phyloP scores from a whole-genome alignment of 1,140 invertebrate species.

The Centruroides sculpturatus region DNA sequence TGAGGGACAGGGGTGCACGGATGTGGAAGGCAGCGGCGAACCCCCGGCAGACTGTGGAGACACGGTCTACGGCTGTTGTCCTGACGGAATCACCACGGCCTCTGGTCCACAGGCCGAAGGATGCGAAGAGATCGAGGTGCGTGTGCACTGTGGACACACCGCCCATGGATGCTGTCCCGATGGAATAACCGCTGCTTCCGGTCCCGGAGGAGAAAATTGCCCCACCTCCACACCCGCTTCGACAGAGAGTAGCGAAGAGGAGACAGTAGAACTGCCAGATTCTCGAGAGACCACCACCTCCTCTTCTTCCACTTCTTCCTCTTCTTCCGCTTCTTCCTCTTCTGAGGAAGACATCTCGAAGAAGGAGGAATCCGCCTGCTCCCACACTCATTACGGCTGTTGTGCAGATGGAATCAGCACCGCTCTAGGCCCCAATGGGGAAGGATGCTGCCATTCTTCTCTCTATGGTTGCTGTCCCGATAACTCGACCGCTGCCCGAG shows the following conservation, averaged over 20 bases:
- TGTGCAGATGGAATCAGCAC: conserved; percentile 78
- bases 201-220: conserved; percentile 31
- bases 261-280: conserved; percentile 45
- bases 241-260: conserved; percentile 71
- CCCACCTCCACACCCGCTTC: conserved; percentile 47
- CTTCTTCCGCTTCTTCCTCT: conserved; percentile 29
- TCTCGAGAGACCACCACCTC: conserved; percentile 5
- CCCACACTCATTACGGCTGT: conserved; percentile 35
- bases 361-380: conserved; percentile 13
- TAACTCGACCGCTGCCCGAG: conserved; percentile 57
- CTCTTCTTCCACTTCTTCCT: not conserved
- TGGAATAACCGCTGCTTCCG: conserved; percentile 62
- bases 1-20: conserved; percentile 23
- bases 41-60: conserved; percentile 7
- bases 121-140: conserved; percentile 10
- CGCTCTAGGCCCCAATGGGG: conserved; percentile 53
- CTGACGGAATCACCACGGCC: conserved; percentile 45
- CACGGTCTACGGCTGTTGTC: conserved; percentile 51
- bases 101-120: conserved; percentile 32
- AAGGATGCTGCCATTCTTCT: conserved; percentile 41
- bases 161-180: conserved; percentile 70
- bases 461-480: conserved; percentile 67
- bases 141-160: conserved; percentile 23
- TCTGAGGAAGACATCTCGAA: conserved; percentile 11
- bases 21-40: conserved; percentile 36